A percentile compares a stretch with the other conserved stretches of the same genome.
Conservation (phyloP, 1,140 invertebrate genomes). For the Pteromalus puparum region DNA sequence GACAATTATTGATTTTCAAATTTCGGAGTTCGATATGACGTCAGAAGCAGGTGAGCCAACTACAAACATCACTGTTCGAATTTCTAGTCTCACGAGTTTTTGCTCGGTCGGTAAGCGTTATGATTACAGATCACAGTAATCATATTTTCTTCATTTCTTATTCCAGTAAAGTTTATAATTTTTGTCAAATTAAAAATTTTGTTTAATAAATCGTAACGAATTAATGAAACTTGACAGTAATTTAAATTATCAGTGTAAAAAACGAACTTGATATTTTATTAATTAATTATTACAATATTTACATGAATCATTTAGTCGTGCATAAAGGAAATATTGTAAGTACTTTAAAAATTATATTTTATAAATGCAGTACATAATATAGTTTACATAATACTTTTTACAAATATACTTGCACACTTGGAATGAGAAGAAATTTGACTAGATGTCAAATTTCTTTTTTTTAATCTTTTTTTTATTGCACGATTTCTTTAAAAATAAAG, state of each 20-base stretch:
- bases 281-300: constrained; percentile 16
- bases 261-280: constrained; percentile 4
- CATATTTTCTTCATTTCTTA: not conserved
- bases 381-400: not conserved
- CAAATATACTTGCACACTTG: not conserved
- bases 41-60: constrained; percentile 58
- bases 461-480: constrained; percentile 9
- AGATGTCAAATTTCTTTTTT: no score
- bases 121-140: not conserved
- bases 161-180: not conserved
- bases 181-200: no score
- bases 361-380: not conserved
- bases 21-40: constrained; percentile 68
- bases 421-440: not conserved
- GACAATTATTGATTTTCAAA: constrained; percentile 73
- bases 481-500: not conserved
- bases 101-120: not conserved
- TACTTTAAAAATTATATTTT: not conserved
- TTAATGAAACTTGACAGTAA: no score
- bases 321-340: not conserved
- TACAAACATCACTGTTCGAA: constrained; percentile 21
- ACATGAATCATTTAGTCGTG: constrained; percentile 18
- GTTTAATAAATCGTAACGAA: no score
- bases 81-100: not conserved
- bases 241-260: no score